phyloP scores from a whole-genome alignment of 2,113 vertebrate species.

The Perognathus longimembris region DNA sequence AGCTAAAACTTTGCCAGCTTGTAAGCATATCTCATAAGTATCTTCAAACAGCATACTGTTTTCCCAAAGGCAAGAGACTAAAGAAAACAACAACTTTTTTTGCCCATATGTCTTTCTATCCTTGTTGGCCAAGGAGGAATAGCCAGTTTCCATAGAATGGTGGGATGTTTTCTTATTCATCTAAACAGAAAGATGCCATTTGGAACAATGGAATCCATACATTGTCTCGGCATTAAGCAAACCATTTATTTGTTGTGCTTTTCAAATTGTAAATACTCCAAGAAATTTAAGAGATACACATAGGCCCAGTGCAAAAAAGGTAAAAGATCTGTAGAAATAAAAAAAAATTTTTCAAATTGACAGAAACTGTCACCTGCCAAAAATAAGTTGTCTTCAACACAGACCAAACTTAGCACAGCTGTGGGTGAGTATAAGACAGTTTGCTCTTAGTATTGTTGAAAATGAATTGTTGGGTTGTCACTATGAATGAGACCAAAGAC shows the following conservation, averaged over 20 bases:
- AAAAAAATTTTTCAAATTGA: background rate
- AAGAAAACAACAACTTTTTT: background rate
- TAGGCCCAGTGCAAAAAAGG: background rate
- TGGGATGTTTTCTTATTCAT: background rate
- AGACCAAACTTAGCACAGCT: background rate
- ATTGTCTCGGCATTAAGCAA: background rate
- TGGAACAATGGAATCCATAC: background rate
- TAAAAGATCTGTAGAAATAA: background rate
- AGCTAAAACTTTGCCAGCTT: background rate
- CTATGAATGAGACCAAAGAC: no score
- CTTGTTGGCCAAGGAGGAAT: background rate
- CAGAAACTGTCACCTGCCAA: slow-evolving; percentile 21
- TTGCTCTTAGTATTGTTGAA: background rate
- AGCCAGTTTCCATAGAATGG: background rate
- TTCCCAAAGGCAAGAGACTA: background rate
- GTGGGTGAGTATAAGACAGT: background rate
- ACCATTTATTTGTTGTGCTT: background rate
- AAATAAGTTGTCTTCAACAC: slow-evolving; percentile 11
- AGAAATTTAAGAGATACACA: background rate
- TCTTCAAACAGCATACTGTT: background rate
- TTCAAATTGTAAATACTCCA: slow-evolving; percentile 11
- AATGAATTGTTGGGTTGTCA: background rate
- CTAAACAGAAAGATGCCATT: background rate
- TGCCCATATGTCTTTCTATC: background rate
- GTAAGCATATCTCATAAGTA: background rate